Percentiles rank a stretch among this genome's conserved stretches.
These are phyloP conservation scores for Ctenomys sociabilis DNA, from an alignment of 2,113 vertebrate species.

Conservation along the genomic window DNA sequence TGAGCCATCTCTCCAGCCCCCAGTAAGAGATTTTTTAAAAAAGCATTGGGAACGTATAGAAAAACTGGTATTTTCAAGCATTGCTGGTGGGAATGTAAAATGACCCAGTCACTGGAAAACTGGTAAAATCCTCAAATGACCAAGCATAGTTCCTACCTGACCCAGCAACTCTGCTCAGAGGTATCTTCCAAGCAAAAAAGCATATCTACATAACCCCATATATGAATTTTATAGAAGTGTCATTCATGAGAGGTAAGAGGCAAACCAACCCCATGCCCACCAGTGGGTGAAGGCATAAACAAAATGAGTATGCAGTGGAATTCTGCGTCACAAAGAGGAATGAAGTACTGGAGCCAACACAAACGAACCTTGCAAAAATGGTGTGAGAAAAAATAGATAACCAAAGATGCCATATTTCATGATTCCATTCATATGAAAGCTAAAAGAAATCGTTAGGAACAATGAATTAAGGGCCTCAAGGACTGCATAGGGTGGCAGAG, in stretches of 20 bases:
- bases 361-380: not conserved
- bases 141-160: not conserved
- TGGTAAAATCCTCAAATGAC: not conserved
- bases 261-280: not conserved
- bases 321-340: not conserved
- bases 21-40: too few species aligned
- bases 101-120: too few species aligned
- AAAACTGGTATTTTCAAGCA: not conserved
- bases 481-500: not conserved
- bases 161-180: not conserved
- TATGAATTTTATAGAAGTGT: not conserved
- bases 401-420: not conserved
- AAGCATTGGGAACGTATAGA: not conserved
- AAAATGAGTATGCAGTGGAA: accelerated
- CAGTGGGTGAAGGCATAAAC: not conserved
- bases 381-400: not conserved
- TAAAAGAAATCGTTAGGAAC: not conserved
- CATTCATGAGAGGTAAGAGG: not conserved
- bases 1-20: too few species aligned
- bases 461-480: not conserved
- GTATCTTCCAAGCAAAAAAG: not conserved
- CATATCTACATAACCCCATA: not conserved
- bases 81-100: not conserved
- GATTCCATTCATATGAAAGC: not conserved
- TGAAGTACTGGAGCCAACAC: not conserved